These are phyloP conservation scores for Pangasianodon gigas DNA, from an alignment of 2,113 vertebrate genomes.

Conservation along the genomic window DNA sequence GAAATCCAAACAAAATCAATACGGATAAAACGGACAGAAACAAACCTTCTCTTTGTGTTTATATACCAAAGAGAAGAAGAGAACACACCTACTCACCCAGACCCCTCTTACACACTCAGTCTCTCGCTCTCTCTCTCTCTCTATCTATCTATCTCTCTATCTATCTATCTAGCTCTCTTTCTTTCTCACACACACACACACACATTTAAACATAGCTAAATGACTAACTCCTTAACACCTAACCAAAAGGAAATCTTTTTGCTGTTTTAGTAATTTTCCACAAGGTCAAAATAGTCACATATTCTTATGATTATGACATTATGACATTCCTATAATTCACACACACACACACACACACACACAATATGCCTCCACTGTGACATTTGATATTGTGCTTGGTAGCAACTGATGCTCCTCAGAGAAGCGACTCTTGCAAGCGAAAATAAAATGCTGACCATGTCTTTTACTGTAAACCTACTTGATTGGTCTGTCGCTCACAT, in stretches of 20 bases:
- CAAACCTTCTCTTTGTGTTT: constrained; percentile 23
- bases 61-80: constrained; percentile 29
- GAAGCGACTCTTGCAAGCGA: constrained; percentile 56
- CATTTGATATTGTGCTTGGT: constrained; percentile 59
- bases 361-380: constrained; percentile 35
- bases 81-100: background rate
- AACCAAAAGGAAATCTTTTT: too few relatives aligned
- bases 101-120: constrained; percentile 31
- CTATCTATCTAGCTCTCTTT: too few relatives aligned
- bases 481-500: background rate
- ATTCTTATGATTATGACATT: too few relatives aligned
- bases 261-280: too few relatives aligned
- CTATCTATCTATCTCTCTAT: too few relatives aligned
- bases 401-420: constrained; percentile 45
- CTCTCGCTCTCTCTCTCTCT: background rate
- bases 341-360: background rate
- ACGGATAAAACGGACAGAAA: constrained; percentile 26
- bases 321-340: too few relatives aligned
- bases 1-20: background rate
- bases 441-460: background rate
- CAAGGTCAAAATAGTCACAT: too few relatives aligned
- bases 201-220: too few relatives aligned
- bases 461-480: background rate
- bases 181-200: background rate
- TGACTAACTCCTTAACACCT: too few relatives aligned